phyloP scores from a whole-genome alignment of 2,797 vertebrate species.

The Myiotriccus ornatus region DNA sequence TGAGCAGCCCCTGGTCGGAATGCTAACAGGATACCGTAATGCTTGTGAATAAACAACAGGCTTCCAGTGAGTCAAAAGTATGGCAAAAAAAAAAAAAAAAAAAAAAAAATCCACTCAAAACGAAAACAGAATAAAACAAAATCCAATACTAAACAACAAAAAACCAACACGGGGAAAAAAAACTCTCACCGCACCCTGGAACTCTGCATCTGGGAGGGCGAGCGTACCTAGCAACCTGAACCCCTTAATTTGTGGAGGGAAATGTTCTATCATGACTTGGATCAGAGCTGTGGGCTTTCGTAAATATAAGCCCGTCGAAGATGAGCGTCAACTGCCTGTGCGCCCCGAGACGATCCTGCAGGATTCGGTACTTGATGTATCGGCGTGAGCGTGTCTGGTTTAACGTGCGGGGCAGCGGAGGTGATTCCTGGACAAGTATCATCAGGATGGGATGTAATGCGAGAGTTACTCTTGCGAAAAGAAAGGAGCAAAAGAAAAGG shows the following conservation, averaged over 20 bases:
- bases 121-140: neutral
- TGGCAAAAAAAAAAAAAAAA: no score
- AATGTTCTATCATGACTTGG: neutral
- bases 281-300: neutral
- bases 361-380: neutral
- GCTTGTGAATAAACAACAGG: conserved; percentile 69
- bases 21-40: conserved; percentile 79
- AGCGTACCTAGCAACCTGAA: neutral
- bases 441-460: neutral
- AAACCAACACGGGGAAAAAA: neutral
- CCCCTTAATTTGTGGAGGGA: neutral
- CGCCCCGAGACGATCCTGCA: no score
- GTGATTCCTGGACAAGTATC: neutral
- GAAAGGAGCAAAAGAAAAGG: neutral
- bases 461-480: neutral
- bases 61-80: neutral
- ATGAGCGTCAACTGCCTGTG: neutral
- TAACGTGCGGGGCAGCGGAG: neutral
- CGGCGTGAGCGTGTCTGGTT: neutral
- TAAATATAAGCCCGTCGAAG: neutral
- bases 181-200: neutral
- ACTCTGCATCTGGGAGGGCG: neutral
- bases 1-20: conserved; percentile 78
- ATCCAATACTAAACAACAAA: neutral
- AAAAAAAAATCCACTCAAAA: neutral